These are phyloP conservation scores for Salvelinus sp. DNA, from an alignment of 2,113 vertebrate species.

Conservation along the genomic window DNA sequence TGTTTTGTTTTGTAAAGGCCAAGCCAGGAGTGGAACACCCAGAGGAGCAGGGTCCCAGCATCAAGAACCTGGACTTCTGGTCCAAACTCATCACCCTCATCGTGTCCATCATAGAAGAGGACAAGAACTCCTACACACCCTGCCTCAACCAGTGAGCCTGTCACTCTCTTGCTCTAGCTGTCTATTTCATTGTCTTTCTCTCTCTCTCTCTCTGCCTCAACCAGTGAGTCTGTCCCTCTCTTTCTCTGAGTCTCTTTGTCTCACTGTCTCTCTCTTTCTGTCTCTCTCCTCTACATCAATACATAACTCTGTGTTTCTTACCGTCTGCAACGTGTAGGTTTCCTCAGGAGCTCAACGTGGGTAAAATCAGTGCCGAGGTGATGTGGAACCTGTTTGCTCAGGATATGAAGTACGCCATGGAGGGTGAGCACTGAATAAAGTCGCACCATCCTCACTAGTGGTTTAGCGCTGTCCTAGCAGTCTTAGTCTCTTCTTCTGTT, in stretches of 20 bases:
- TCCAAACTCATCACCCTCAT: constrained; percentile 98
- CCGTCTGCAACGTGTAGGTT: constrained; percentile 71
- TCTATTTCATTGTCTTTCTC: background rate
- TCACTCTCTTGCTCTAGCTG: background rate
- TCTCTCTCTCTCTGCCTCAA: background rate
- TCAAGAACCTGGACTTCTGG: constrained; percentile 99
- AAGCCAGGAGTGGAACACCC: constrained; percentile 93
- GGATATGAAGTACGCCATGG: constrained; percentile 99
- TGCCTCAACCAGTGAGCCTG: constrained; percentile 93
- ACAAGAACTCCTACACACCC: constrained; percentile 97
- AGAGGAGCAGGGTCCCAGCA: constrained; percentile 96
- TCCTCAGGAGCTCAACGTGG: constrained; percentile 93
- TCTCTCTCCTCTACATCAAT: background rate
- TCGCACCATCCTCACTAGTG: background rate
- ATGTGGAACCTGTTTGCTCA: constrained; percentile 99
- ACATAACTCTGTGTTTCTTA: background rate
- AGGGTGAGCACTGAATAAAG: constrained; percentile 79
- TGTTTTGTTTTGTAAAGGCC: constrained; percentile 66
- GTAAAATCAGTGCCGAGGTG: constrained; percentile 97
- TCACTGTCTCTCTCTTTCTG: background rate
- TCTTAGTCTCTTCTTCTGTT: background rate
- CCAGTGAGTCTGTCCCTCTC: background rate
- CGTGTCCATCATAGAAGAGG: constrained; percentile 97
- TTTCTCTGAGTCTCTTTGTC: background rate
- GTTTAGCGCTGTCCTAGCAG: background rate